Percentiles rank a stretch among this genome's conserved stretches.
These are phyloP conservation scores for Phorcus lineatus DNA, from an alignment of 2,888 invertebrate genomes.

Conservation along the genomic window DNA sequence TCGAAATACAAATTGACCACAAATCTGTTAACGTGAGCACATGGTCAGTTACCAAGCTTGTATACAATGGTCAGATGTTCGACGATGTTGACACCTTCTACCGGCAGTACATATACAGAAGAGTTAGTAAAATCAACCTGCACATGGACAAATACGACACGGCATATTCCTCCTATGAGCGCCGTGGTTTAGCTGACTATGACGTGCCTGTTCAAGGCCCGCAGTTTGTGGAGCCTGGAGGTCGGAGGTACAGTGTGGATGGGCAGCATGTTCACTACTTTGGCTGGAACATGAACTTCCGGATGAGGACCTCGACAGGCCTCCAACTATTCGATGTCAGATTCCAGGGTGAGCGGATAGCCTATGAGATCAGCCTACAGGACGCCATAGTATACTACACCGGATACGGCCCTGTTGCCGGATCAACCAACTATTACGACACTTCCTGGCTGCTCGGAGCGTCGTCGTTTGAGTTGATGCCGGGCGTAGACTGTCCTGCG, in stretches of 20 bases:
- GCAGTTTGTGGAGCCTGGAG: constrained; percentile 61
- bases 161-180: constrained; percentile 54
- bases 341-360: constrained; percentile 64
- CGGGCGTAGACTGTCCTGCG: constrained; percentile 70
- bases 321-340: constrained; percentile 63
- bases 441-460: constrained; percentile 63
- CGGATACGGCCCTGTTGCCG: constrained; percentile 59
- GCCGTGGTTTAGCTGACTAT: constrained; percentile 50
- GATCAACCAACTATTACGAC: constrained; percentile 56
- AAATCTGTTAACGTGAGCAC: constrained; percentile 47
- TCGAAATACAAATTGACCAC: constrained; percentile 65
- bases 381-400: constrained; percentile 65
- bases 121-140: constrained; percentile 25
- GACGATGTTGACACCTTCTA: constrained; percentile 54
- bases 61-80: constrained; percentile 63
- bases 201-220: constrained; percentile 59
- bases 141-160: constrained; percentile 38
- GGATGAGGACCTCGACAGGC: constrained; percentile 61
- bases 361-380: constrained; percentile 68
- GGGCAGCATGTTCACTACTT: constrained; percentile 66
- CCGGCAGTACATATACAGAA: constrained; percentile 39
- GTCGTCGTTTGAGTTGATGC: constrained; percentile 60
- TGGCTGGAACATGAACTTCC: constrained; percentile 69
- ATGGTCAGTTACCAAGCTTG: constrained; percentile 59
- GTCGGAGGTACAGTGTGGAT: constrained; percentile 59